These are phyloP conservation scores for Branchellion lobata DNA, from an alignment of 2,888 invertebrate species.

Conservation along the genomic window DNA sequence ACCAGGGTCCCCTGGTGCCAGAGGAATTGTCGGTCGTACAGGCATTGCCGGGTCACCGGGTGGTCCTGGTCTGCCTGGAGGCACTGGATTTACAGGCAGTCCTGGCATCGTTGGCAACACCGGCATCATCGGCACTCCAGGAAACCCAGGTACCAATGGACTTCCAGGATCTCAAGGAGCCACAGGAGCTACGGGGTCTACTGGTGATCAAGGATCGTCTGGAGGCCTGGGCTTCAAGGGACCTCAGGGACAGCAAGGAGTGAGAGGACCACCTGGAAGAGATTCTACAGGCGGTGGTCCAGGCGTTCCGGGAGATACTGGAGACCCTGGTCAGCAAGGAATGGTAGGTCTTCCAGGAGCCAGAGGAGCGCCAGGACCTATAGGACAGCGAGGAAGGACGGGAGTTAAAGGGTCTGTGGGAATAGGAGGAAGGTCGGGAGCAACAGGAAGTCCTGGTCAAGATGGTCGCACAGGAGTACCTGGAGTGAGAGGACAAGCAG, in stretches of 20 bases:
- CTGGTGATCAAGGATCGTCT: slow-evolving; percentile 36
- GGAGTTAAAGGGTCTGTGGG: background rate
- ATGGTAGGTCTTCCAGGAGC: background rate
- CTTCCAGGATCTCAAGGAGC: slow-evolving; percentile 19
- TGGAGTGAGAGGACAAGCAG: background rate
- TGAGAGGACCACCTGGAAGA: slow-evolving; percentile 4
- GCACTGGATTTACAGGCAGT: background rate
- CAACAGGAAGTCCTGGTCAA: slow-evolving; percentile 35
- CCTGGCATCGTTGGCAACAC: slow-evolving; percentile 7
- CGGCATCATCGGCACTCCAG: slow-evolving; percentile 28
- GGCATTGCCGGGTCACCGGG: background rate
- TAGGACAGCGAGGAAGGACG: slow-evolving; percentile 6
- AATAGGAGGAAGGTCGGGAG: slow-evolving; percentile 31
- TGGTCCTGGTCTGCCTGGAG: background rate
- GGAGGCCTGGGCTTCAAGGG: slow-evolving; percentile 44
- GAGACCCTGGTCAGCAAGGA: slow-evolving; percentile 48
- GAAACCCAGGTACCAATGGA: slow-evolving; percentile 47
- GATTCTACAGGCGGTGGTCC: slow-evolving; percentile 39
- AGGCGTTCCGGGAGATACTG: slow-evolving; percentile 49
- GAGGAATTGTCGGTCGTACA: background rate
- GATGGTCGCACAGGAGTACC: slow-evolving; percentile 26
- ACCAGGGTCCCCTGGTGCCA: background rate
- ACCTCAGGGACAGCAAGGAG: slow-evolving; percentile 51
- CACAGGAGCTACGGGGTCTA: slow-evolving; percentile 42
- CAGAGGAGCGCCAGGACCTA: background rate